These are phyloP conservation scores for Pholis gunnellus DNA, from an alignment of 2,113 vertebrate genomes.

Conservation along the genomic window DNA sequence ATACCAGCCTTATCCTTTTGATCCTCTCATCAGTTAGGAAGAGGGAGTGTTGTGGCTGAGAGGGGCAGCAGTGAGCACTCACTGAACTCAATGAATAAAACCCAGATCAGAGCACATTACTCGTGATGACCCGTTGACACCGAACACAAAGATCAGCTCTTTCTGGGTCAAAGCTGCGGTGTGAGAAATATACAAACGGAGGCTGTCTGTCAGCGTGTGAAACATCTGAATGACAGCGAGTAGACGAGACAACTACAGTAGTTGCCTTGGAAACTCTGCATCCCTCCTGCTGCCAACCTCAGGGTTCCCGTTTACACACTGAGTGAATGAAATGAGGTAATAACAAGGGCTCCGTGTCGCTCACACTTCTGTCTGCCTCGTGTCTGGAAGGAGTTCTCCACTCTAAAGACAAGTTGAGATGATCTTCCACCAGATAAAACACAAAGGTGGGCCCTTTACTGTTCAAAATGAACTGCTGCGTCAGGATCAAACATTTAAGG, in stretches of 20 bases:
- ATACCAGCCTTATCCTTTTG: not conserved
- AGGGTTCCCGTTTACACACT: conserved; percentile 13
- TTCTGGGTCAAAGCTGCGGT: not conserved
- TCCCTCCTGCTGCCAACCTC: conserved; percentile 16
- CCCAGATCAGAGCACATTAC: not conserved
- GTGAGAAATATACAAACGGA: not conserved
- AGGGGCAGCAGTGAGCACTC: not conserved
- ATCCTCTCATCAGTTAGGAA: not conserved
- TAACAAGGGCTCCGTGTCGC: not conserved
- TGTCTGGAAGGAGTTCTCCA: not conserved
- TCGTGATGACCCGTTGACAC: not conserved
- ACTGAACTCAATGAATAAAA: not conserved
- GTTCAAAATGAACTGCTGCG: not conserved
- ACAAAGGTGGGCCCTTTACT: not conserved
- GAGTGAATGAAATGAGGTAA: conserved; percentile 23
- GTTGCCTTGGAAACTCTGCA: conserved; percentile 41
- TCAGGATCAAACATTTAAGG: not conserved
- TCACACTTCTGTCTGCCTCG: not conserved
- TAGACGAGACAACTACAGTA: conserved; percentile 11
- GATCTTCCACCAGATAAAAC: not conserved
- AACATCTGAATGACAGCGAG: conserved; percentile 25
- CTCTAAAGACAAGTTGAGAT: not conserved
- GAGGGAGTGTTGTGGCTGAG: not conserved
- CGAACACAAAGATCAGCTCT: not conserved
- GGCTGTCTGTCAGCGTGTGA: not conserved